Percentiles rank a stretch among this genome's conserved stretches.
Conservation (phyloP, 2,797 vertebrate genomes). For the Gambelia wislizenii region DNA sequence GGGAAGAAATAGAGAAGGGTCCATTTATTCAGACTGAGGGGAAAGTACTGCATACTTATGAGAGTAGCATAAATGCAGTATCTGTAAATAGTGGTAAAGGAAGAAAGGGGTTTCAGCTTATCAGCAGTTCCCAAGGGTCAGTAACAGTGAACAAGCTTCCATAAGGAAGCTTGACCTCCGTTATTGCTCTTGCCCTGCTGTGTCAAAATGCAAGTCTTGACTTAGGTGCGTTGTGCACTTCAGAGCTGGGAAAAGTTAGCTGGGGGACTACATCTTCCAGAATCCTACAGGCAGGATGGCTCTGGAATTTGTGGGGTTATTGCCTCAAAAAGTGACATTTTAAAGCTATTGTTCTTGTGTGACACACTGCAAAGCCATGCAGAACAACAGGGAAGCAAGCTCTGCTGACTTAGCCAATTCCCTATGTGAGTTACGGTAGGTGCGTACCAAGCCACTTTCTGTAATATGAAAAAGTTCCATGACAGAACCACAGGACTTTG, state of each 20-base stretch:
- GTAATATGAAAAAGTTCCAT: neutral
- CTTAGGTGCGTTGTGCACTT: neutral
- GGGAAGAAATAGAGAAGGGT: neutral
- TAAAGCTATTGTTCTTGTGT: neutral
- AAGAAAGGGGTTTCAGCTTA: neutral
- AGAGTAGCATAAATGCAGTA: neutral
- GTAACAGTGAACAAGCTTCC: neutral
- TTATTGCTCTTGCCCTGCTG: neutral
- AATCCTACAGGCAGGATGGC: too few species aligned
- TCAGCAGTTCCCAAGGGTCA: neutral
- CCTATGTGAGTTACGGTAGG: neutral
- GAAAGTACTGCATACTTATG: neutral
- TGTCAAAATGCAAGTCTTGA: neutral
- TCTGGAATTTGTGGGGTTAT: too few species aligned
- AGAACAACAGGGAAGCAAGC: neutral
- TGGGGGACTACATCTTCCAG: too few species aligned
- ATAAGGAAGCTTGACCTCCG: neutral
- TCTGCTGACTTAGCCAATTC: neutral
- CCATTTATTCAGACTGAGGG: neutral
- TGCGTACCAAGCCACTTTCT: neutral
- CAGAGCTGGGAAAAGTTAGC: too few species aligned
- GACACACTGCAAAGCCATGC: neutral
- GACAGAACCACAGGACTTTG: neutral
- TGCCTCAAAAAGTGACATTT: too few species aligned
- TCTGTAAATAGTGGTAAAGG: neutral